Conservation (phyloP, 2,113 vertebrate species). For the Mormyrus lacerda region DNA sequence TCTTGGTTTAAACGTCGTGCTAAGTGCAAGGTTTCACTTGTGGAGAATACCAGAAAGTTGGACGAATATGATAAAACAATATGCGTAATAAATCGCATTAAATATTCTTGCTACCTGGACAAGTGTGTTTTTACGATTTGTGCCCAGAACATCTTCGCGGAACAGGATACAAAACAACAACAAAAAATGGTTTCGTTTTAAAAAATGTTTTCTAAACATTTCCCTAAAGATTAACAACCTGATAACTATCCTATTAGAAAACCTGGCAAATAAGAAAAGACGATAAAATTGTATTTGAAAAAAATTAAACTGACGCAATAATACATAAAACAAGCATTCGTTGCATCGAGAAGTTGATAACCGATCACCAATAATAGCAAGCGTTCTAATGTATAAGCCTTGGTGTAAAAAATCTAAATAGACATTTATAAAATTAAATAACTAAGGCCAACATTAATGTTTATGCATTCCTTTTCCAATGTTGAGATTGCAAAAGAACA, state of each 20-base stretch:
- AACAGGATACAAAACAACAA: not conserved
- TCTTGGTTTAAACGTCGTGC: not conserved
- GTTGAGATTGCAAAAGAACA: not conserved
- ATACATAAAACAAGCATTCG: not conserved
- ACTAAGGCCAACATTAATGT: not conserved
- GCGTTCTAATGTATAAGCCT: not conserved
- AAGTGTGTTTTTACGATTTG: not conserved
- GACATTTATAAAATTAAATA: not conserved
- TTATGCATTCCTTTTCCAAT: not conserved
- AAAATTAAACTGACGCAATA: not conserved
- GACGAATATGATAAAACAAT: not conserved
- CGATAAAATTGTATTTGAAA: not conserved
- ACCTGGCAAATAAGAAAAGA: not conserved
- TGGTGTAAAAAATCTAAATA: not conserved
- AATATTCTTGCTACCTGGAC: not conserved
- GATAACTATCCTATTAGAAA: not conserved
- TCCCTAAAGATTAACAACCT: not conserved
- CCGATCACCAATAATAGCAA: not conserved
- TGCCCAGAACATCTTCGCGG: not conserved
- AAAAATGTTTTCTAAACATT: not conserved
- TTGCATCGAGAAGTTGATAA: not conserved
- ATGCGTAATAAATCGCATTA: not conserved
- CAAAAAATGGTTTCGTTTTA: not conserved
- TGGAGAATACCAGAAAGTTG: not conserved
- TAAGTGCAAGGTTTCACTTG: not conserved